Percentiles rank a stretch among this genome's conserved stretches.
Conservation (phyloP, 2,888 invertebrate genomes). For the Nebria salina region DNA sequence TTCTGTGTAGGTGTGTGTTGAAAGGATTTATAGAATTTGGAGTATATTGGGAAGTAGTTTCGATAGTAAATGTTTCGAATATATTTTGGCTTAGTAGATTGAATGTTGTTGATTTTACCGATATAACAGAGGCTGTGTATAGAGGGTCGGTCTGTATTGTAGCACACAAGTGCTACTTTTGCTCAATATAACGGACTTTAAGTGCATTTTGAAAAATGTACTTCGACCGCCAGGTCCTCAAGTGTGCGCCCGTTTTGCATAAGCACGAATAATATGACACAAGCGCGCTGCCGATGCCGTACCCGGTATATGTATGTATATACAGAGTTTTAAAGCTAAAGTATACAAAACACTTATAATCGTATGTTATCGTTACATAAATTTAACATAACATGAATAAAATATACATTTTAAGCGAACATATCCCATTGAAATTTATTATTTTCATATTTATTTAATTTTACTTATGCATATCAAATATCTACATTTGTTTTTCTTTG, state of each 20-base stretch:
- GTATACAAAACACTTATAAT: conserved; percentile 1
- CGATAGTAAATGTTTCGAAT: background rate
- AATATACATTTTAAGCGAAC: background rate
- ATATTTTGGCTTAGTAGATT: background rate
- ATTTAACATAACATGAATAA: conserved; percentile 1
- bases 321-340: background rate
- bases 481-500: background rate
- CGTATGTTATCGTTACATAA: conserved; percentile 1
- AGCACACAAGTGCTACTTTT: conserved; percentile 43
- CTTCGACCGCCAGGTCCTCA: background rate
- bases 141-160: background rate
- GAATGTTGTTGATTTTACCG: background rate
- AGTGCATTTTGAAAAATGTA: conserved; percentile 57
- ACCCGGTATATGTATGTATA: too few relatives aligned
- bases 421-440: background rate
- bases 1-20: background rate
- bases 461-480: background rate
- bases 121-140: background rate
- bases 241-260: conserved; percentile 13
- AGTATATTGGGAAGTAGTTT: background rate
- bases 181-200: conserved; percentile 59
- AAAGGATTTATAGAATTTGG: background rate
- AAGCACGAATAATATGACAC: conserved; percentile 9
- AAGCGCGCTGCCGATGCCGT: background rate
- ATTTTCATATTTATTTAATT: conserved; percentile 1